Conservation (phyloP, 2,888 invertebrate genomes). For the Myathropa florea region DNA sequence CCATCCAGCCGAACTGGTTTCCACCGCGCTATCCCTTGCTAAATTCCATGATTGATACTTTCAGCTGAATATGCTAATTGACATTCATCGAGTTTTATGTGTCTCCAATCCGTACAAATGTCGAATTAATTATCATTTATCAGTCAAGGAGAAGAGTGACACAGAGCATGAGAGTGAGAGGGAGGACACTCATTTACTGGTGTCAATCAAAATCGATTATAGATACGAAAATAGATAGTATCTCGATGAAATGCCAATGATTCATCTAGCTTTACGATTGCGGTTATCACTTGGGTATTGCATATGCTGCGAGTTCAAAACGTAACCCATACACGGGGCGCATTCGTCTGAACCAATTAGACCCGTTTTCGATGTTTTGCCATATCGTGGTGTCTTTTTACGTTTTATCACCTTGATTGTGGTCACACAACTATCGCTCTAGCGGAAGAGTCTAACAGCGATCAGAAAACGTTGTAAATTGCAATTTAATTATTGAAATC, state of each 20-base stretch:
- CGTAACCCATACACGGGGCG: neutral
- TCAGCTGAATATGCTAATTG: slow-evolving; percentile 17
- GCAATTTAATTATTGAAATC: neutral
- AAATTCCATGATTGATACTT: slow-evolving; percentile 11
- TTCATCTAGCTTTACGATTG: neutral
- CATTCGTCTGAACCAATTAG: neutral
- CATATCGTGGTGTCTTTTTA: neutral
- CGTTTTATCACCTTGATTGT: neutral
- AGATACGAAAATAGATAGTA: neutral
- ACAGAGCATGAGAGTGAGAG: neutral
- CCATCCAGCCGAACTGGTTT: neutral
- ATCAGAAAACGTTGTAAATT: neutral
- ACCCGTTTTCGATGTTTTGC: neutral
- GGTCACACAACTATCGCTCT: neutral
- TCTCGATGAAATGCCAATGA: neutral
- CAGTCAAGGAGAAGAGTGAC: neutral
- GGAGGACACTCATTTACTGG: neutral
- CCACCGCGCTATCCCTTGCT: neutral
- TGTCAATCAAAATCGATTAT: neutral
- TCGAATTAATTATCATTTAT: neutral
- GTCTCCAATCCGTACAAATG: neutral
- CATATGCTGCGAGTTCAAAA: neutral
- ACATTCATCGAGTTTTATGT: neutral
- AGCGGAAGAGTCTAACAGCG: neutral
- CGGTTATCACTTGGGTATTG: neutral